Base-by-base conservation (phyloP, 2,113 vertebrate genomes). In the Steatornis caripensis region DNA sequence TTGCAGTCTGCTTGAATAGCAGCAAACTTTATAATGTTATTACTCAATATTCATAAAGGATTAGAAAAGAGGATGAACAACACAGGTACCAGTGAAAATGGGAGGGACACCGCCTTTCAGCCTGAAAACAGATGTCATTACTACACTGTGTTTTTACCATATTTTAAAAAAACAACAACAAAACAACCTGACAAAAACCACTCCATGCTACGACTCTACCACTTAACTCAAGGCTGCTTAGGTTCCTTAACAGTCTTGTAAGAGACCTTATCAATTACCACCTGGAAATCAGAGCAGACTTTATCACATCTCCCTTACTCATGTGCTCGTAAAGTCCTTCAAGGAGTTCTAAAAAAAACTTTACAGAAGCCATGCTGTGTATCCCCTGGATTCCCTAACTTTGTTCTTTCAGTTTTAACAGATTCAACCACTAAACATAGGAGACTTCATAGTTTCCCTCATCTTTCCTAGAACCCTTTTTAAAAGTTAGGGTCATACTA, bases 71-170 rank as follows among this genome's bases (percentile, higher is more conserved):
- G 18, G 24, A 68, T 22, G 16, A 61, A 79, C 21, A 53, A 11
- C 14, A 70, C 9, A 65, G 6, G 7, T 45, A 18, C 22, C 0
- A 1, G 10, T 32, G 34, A 66, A 81, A 72, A 64, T 15, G 9
- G 36, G 18, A 81, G 5, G n/a, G 23, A 72, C 5, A 21, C 1
- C 13, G 53, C 27, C 23, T 49, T 43, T 21, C 32, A 87, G 37
- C 12, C 19, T 37, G 16, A 54, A 87, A 87, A 34, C 18, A 49
- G 16, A 57, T 0, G 0, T 23, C 32, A 46, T 26, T 74, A 69
- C 13, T 39, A 43, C 0, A 39, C 6, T 4, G 1, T 32, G 15
- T 32, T 80, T 77, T 65, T n/a, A 32, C 75, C 34, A 58, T 68
- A 62, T 10, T 57, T 51, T 18, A 55, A 58, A 36, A n/a, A n/a